Evolutionary conservation across 2,113 vertebrate species (phyloP), one percentile per base, ranked within the genome.

Genomic region (Macrotus californicus): DNA sequence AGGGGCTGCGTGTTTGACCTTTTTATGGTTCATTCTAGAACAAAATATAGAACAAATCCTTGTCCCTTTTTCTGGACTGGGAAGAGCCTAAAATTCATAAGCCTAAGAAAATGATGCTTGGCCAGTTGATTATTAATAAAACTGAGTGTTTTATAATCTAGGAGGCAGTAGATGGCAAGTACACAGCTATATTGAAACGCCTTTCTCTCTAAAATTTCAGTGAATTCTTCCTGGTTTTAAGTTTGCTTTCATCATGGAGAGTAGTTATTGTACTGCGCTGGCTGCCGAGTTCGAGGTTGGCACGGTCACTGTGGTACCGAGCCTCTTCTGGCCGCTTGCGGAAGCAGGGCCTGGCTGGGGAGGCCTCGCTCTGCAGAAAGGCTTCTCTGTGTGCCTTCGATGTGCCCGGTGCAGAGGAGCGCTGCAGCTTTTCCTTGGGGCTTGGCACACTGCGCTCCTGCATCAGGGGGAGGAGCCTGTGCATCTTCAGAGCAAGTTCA

Each of bases 181-280:
- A 43, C 10, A 90, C 39, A 34, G 13, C 48, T 77, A 13, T 59
- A 86, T 91, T 77, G 31, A 81, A 43, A 70, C 1, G 2, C 64
- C 31, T 83, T 89, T 85, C 29, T 52, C 88, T 94, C 21, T 95
- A 21, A 93, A 93, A 92, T 64, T 82, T 34, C 11, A 39, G 19
- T 31, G 39, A 59, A 10, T 72, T 70, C 19, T 67, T 89, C 6
- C 6, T 84, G n/a, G 52, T 92, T 95, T 75, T 75, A 75, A 93
- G 50, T 50, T 36, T 89, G 36, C 50, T 91, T 87, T 95, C 18
- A 8, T 80, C 91, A 19, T 59, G 94, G 81, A 84, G 56, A 52
- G 50, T 31, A 87, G 72, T 76, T 93, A 48, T 11, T 94, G n/a
- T 75, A 81, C 22, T 87, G 77, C n/a, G 48, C 64, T 67, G n/a